These are phyloP conservation scores for Holocentrus rufus DNA, from an alignment of 2,797 vertebrate species.

Conservation along the genomic window DNA sequence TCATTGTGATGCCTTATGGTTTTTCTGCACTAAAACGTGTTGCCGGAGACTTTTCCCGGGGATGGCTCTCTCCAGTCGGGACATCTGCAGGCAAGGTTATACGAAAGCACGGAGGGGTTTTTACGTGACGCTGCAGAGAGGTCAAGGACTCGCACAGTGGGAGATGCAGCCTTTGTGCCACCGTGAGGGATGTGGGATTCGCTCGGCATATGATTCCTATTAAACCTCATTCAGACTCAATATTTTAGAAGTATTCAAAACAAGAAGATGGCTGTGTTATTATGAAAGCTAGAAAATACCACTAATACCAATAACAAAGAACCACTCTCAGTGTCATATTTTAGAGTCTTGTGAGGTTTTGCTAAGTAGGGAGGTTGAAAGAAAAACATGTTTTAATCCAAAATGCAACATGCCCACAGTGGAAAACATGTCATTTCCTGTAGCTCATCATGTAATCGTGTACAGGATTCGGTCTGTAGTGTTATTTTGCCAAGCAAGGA, in stretches of 20 bases:
- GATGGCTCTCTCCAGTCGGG: not conserved
- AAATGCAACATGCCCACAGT: no score
- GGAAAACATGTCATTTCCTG: no score
- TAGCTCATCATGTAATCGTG: no score
- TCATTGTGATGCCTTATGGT: not conserved
- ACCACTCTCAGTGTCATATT: constrained; percentile 12
- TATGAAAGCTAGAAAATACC: not conserved
- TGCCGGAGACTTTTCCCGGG: not conserved
- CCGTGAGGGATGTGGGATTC: constrained; percentile 1
- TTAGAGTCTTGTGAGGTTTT: constrained; percentile 5
- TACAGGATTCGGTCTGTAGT: constrained; percentile 5
- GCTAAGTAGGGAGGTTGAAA: no score
- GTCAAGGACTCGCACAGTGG: constrained; percentile 14
- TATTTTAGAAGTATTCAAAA: not conserved
- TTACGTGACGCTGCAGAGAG: constrained; percentile 1
- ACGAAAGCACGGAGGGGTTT: constrained; percentile 25
- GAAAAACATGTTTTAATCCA: no score
- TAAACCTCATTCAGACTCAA: constrained; percentile 7
- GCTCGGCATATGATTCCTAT: constrained; percentile 19
- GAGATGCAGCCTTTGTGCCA: constrained; percentile 1
- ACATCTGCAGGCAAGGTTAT: constrained; percentile 19
- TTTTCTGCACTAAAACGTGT: not conserved
- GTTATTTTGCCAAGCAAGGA: no score
- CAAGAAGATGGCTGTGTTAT: not conserved
- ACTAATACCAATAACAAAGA: not conserved